Base-by-base conservation (phyloP, 2,797 vertebrate genomes). In the Salmo trutta region DNA sequence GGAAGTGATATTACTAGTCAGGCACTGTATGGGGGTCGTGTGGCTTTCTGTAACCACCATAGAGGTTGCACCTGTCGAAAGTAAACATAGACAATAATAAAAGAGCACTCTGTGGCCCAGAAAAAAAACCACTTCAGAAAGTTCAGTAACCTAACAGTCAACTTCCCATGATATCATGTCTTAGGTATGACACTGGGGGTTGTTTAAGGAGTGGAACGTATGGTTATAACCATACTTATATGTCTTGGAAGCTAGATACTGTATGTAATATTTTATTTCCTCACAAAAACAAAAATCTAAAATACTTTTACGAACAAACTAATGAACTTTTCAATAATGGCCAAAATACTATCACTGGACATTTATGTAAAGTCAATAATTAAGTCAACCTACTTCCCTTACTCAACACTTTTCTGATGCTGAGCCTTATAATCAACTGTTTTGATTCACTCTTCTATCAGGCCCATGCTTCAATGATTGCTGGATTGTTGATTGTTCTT, bases 31-130 rank as follows among this genome's bases (percentile, higher is more conserved):
- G 53, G 52, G 73, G 73, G 75, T 76, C 66, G 8, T 70, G 83
- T 77, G 86, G 77, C 81, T 87, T 87, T 64, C 31, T 1, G 52
- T 16, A 24, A 66, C 71, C 66, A 75, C 53, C n/a, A 15, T n/a
- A 14, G 3, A 19, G 17, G 24, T 4, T 47, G 52, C 65, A 78
- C 1, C n/a, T 74, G 41, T 47, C 41, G 2, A 47, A 47, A 47
- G 41, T 47, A 33, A 12, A 64, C 56, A 36, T 47, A 3, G 41
- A 14, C 41, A 47, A 47, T 47, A 12, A 47, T 47, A 47, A 3
- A 47, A 12, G 41, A 47, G 41, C 10, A 47, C 10, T 17, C 0
- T 74, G 6, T 62, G 71, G 47, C 33, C 73, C 12, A 21, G 8
- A 1, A 3, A 79, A 14, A 27, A 16, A 31, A 1, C 0, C 41